Evolutionary conservation across 1,140 invertebrate genomes (phyloP).

Genomic region (Atta colombica): DNA sequence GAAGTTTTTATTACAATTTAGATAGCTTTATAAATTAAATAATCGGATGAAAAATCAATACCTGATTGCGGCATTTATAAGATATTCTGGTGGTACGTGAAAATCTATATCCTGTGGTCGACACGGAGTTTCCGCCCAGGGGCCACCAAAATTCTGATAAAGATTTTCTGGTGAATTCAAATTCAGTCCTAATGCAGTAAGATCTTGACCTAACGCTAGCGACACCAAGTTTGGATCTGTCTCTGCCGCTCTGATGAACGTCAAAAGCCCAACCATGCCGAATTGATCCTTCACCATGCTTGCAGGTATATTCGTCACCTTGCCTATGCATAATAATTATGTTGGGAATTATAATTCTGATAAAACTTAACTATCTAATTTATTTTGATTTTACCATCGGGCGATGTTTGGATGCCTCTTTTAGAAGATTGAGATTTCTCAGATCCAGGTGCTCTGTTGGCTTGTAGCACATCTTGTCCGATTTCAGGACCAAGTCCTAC

Average conservation of each 20-base stretch:
- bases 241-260: constrained; percentile 98
- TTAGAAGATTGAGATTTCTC: constrained; percentile 88
- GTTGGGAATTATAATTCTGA: not conserved
- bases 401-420: constrained; percentile 96
- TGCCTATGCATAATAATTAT: constrained; percentile 86
- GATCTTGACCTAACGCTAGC: constrained; percentile 97
- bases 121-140: constrained; percentile 99
- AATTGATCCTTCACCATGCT: constrained; percentile 99
- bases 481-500: constrained; percentile 86
- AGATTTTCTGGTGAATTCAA: constrained; percentile 98
- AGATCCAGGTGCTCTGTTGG: constrained; percentile 85
- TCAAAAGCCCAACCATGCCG: constrained; percentile 98
- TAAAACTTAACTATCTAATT: not conserved
- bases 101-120: constrained; percentile 99
- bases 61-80: constrained; percentile 96
- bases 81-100: constrained; percentile 99
- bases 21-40: not conserved
- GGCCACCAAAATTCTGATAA: constrained; percentile 98
- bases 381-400: constrained; percentile 91
- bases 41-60: constrained; percentile 72
- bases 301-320: constrained; percentile 98
- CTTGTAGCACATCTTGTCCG: constrained; percentile 84
- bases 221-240: constrained; percentile 98
- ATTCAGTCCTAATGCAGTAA: constrained; percentile 98
- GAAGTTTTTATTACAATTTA: not conserved